Evolutionary conservation across 2,797 vertebrate genomes (phyloP).

Genomic region (Ciconia nigra): DNA sequence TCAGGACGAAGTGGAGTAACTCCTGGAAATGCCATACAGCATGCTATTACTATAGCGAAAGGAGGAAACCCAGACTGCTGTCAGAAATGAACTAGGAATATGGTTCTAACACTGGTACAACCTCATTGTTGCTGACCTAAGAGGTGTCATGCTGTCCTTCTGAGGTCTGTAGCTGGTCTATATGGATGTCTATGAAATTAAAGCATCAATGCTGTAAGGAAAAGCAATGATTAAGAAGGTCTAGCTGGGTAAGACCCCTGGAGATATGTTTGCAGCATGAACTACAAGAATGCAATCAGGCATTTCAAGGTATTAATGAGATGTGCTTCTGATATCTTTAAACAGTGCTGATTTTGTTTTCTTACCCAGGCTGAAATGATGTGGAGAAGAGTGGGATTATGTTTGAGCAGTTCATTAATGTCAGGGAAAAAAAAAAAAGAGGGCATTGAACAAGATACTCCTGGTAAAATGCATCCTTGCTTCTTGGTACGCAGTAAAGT

Average conservation of each 20-base stretch:
- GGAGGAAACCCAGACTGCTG: neutral
- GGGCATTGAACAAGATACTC: neutral
- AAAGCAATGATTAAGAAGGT: constrained; percentile 15
- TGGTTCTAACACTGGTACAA: neutral
- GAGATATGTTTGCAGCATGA: neutral
- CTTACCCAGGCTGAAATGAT: neutral
- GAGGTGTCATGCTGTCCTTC: neutral
- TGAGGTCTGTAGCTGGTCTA: neutral
- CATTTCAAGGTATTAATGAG: neutral
- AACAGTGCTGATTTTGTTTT: neutral
- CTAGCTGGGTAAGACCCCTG: neutral
- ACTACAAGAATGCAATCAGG: neutral
- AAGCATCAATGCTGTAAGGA: neutral
- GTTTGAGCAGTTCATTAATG: neutral
- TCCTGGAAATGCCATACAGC: neutral
- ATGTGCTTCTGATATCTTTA: neutral
- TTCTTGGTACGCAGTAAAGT: neutral
- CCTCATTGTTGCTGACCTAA: neutral
- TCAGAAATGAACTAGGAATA: neutral
- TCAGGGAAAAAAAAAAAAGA: neutral
- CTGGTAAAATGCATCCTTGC: neutral
- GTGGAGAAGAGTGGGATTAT: neutral
- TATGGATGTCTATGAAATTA: neutral
- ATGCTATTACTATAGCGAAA: neutral
- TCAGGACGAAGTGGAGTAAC: neutral